A percentile compares a stretch with the other conserved stretches of the same genome.
These are phyloP conservation scores for Lycorma delicatula DNA, from an alignment of 1,140 invertebrate genomes.

Conservation along the genomic window DNA sequence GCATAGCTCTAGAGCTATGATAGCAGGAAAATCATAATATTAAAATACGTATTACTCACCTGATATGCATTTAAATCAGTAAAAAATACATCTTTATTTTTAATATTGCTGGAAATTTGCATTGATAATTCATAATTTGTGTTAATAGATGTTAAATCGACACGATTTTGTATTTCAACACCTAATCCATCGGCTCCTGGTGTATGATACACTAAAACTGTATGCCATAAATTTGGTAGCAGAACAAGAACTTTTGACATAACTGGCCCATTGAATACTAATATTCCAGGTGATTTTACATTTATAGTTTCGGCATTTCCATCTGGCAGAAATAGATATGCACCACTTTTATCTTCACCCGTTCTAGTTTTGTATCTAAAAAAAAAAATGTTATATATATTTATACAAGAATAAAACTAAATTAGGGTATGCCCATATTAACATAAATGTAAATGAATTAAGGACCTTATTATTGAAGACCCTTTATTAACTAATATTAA, in stretches of 20 bases:
- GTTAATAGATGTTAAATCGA: conserved; percentile 61
- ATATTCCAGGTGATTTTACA: conserved; percentile 42
- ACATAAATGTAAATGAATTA: conserved; percentile 1
- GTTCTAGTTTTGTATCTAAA: conserved; percentile 50
- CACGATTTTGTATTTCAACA: conserved; percentile 62
- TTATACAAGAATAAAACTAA: not conserved
- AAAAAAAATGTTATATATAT: not conserved
- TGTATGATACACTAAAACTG: conserved; percentile 57
- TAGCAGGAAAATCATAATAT: too few relatives aligned
- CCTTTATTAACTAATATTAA: too few relatives aligned
- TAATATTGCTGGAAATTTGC: conserved; percentile 64
- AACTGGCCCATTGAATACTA: conserved; percentile 57
- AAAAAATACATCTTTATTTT: conserved; percentile 62
- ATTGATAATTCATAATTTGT: conserved; percentile 86
- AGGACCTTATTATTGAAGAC: too few relatives aligned
- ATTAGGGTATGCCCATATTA: too few relatives aligned
- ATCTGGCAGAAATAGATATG: conserved; percentile 92
- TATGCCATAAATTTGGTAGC: conserved; percentile 59
- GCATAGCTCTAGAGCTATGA: too few relatives aligned
- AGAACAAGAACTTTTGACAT: conserved; percentile 60
- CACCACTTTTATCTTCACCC: conserved; percentile 72
- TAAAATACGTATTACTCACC: conserved; percentile 42
- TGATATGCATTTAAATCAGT: conserved; percentile 78
- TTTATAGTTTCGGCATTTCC: conserved; percentile 44
- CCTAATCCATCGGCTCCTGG: conserved; percentile 52